These are phyloP conservation scores for Drosophila orosa DNA, from an alignment of 1,140 invertebrate species.

Conservation along the genomic window DNA sequence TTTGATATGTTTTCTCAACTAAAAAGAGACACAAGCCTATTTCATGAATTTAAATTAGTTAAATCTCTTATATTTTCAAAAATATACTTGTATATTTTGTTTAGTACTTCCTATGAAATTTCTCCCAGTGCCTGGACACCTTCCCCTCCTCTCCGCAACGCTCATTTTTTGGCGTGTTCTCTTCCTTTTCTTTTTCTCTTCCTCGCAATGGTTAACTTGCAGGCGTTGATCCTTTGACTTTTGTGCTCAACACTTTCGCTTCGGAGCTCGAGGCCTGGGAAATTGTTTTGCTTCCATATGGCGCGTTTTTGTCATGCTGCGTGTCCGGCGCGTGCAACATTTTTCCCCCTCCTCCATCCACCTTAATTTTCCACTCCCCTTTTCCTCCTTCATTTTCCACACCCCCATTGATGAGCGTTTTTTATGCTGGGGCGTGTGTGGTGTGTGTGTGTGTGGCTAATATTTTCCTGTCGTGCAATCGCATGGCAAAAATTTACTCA, in stretches of 20 bases:
- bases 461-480: slow-evolving; percentile 74
- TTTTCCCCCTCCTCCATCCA: not conserved
- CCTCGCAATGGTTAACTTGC: slow-evolving; percentile 58
- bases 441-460: slow-evolving; percentile 72
- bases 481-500: slow-evolving; percentile 69
- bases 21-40: too few species aligned
- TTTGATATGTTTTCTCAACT: too few species aligned
- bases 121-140: slow-evolving; percentile 1
- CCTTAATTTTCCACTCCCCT: slow-evolving; percentile 2
- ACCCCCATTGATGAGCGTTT: slow-evolving; percentile 35
- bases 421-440: slow-evolving; percentile 80
- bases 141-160: slow-evolving; percentile 3
- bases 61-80: not conserved
- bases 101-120: not conserved
- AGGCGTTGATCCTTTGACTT: slow-evolving; percentile 82
- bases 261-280: slow-evolving; percentile 58
- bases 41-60: not conserved
- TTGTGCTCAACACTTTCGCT: slow-evolving; percentile 73
- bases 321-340: slow-evolving; percentile 69
- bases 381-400: slow-evolving; percentile 1
- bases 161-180: slow-evolving; percentile 33
- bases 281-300: slow-evolving; percentile 71
- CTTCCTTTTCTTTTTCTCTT: slow-evolving; percentile 17
- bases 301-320: slow-evolving; percentile 69
- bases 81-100: not conserved